phyloP scores from a whole-genome alignment of 2,113 vertebrate species.

The Conger conger region DNA sequence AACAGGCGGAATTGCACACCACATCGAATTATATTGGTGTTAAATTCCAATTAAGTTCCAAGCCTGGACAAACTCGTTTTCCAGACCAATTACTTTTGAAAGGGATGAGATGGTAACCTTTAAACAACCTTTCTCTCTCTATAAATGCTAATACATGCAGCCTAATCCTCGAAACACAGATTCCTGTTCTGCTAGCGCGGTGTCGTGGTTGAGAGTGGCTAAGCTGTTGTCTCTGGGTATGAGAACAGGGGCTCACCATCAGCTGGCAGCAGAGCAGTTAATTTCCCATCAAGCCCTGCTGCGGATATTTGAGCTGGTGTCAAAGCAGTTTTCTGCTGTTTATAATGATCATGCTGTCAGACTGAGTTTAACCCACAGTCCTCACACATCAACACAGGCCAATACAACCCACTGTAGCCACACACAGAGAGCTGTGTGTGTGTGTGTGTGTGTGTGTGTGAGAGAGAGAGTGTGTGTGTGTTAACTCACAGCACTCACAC shows the following conservation, averaged over 20 bases:
- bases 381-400: neutral
- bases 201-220: slow-evolving; percentile 26
- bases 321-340: neutral
- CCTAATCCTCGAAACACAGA: slow-evolving; percentile 44
- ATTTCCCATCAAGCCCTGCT: neutral
- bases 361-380: neutral
- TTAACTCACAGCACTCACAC: neutral
- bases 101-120: slow-evolving; percentile 56
- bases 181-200: slow-evolving; percentile 22
- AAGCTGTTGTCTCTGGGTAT: slow-evolving; percentile 31
- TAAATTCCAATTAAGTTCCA: slow-evolving; percentile 63
- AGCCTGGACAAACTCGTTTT: slow-evolving; percentile 60
- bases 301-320: neutral
- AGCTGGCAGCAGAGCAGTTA: neutral
- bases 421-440: no score
- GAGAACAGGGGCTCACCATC: neutral
- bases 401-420: no score
- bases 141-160: slow-evolving; percentile 39
- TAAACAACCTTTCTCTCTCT: slow-evolving; percentile 43
- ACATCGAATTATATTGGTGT: slow-evolving; percentile 50
- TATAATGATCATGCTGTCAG: neutral
- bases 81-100: slow-evolving; percentile 60
- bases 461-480: no score
- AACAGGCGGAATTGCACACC: slow-evolving; percentile 47
- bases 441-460: no score